phyloP scores from a whole-genome alignment of 2,797 vertebrate genomes.

The Myotis pilosus region DNA sequence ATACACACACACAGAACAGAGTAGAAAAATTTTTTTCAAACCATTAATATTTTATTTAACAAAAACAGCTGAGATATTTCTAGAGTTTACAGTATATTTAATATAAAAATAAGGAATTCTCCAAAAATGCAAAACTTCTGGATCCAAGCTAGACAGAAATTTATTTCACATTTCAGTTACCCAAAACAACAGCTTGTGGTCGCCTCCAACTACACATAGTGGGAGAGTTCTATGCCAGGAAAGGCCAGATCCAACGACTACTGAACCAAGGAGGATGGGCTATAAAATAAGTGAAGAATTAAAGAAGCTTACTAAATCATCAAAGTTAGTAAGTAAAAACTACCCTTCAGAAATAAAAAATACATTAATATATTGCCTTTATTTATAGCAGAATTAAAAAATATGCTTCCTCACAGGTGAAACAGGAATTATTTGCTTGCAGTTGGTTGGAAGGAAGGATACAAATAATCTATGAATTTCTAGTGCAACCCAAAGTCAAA shows the following conservation, averaged over 20 bases:
- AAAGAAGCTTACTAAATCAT: not conserved
- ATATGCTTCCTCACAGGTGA: not conserved
- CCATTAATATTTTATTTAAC: slow-evolving; percentile 74
- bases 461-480: not conserved
- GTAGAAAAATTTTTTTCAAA: slow-evolving; percentile 55
- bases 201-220: slow-evolving; percentile 92
- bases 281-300: slow-evolving; percentile 77
- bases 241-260: slow-evolving; percentile 92
- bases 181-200: slow-evolving; percentile 97
- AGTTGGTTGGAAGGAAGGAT: not conserved
- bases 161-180: slow-evolving; percentile 93
- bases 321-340: not conserved
- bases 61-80: slow-evolving; percentile 51
- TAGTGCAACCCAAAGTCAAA: not conserved
- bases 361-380: not conserved
- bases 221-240: slow-evolving; percentile 96
- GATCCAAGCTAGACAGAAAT: slow-evolving; percentile 48
- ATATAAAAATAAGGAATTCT: slow-evolving; percentile 74
- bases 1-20: not conserved
- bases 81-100: slow-evolving; percentile 55
- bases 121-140: slow-evolving; percentile 64
- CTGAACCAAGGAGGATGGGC: slow-evolving; percentile 92
- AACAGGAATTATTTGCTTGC: not conserved
- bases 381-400: slow-evolving; percentile 14
- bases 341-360: not conserved